phyloP scores from a whole-genome alignment of 2,113 vertebrate genomes.

The Narcine bancroftii region DNA sequence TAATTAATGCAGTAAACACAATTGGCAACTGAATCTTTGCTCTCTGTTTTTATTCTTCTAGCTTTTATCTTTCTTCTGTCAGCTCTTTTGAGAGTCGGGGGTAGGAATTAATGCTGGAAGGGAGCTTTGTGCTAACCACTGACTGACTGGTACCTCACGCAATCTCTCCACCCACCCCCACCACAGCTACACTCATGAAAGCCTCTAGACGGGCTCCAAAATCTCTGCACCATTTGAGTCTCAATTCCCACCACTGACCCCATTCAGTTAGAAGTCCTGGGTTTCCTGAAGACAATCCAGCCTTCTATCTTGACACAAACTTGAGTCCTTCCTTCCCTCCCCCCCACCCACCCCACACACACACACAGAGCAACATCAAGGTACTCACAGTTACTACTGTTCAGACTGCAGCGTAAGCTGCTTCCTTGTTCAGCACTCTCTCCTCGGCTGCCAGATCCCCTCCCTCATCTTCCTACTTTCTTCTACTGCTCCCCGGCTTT shows the following conservation, averaged over 20 bases:
- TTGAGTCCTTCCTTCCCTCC: no score
- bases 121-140: not conserved
- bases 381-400: not conserved
- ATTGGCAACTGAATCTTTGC: not conserved
- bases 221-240: not conserved
- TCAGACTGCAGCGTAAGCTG: not conserved
- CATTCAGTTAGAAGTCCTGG: not conserved
- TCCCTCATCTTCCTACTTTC: not conserved
- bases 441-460: not conserved
- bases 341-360: not conserved
- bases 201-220: not conserved
- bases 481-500: not conserved
- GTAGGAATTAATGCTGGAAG: not conserved
- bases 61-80: not conserved
- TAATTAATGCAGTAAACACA: not conserved
- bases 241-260: not conserved
- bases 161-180: no score
- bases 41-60: not conserved
- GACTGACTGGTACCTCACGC: no score
- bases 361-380: not conserved
- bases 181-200: not conserved
- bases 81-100: not conserved
- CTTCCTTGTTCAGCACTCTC: not conserved
- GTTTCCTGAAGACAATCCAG: not conserved
- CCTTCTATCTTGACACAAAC: not conserved